These are phyloP conservation scores for Gopherus evgoodei DNA, from an alignment of 2,113 vertebrate genomes.

Conservation along the genomic window DNA sequence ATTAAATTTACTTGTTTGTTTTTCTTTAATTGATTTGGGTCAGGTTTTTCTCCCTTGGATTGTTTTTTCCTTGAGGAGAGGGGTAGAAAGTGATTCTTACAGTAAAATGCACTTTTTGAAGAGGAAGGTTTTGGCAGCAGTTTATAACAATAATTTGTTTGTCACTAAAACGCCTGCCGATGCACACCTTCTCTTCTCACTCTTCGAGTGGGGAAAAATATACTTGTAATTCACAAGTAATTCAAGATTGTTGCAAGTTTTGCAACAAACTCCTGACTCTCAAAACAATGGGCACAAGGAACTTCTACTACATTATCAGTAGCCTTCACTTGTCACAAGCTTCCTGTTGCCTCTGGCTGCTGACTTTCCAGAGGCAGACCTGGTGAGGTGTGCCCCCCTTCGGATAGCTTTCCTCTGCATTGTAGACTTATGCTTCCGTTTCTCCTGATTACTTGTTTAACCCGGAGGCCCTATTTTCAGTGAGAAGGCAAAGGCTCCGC, in stretches of 20 bases:
- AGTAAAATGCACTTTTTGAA: background rate
- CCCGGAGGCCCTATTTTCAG: too few species aligned
- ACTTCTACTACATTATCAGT: background rate
- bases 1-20: background rate
- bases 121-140: background rate
- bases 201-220: background rate
- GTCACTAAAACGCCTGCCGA: background rate
- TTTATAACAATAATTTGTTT: too few species aligned
- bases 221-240: too few species aligned
- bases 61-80: background rate
- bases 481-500: background rate
- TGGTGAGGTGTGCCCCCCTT: too few species aligned
- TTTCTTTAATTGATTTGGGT: background rate
- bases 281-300: background rate
- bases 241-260: background rate
- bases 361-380: background rate
- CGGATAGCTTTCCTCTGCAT: background rate
- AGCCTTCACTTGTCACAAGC: background rate
- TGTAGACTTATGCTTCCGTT: background rate
- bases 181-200: background rate
- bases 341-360: background rate
- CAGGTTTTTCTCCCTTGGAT: background rate
- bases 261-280: background rate
- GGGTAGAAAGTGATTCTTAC: background rate
- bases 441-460: background rate